Evolutionary conservation across 64 coral and sea anemone genomes (phyloP), one percentile per base, ranked within the genome.

Genomic region (Astreopora myriophthalma): DNA sequence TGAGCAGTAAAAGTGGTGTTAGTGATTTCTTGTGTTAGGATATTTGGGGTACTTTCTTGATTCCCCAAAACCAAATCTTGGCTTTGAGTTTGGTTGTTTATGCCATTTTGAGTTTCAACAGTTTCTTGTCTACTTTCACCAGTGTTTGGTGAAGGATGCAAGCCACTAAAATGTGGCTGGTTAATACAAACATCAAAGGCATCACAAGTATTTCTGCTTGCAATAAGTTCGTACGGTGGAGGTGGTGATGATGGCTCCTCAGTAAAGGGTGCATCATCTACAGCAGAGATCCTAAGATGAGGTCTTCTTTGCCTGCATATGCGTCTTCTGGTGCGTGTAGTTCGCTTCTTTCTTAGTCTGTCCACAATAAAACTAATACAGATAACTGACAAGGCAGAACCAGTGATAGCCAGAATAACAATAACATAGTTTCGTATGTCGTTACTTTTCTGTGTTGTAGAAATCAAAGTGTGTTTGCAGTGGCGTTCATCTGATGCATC

Each of bases 341-440:
- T 77, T 74, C 73, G 75, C 57, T 94, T 96, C 40, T 63, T 86
- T 83, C 92, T 89, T 24, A 96, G 73, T 34, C 86, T 85, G 64
- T 96, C 95, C 17, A 96, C 37, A 48, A 96, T 94, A 90, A 96
- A 94, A 22, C 76, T 80, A 79, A 96, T 84, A 39, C 90, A 93
- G 8, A 92, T 79, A 81, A 96, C 76, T 23, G 92, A 72, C 23
- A 96, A 36, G 5, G 87, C 87, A 60, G 92, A 94, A 26, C 91
- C 95, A 94, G 95, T 96, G 16, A 94, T 87, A 19, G 95, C 94
- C 0, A 96, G 77, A 76, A 96, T 88, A 12, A 96, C 89, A 24
- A 96, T 96, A 5, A 96, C 85, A n/a, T 96, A 96, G 69, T 89
- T 96, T 34, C 75, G 91, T 67, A 96, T 70, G 27, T 93, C 75